Conservation (phyloP, 2,797 vertebrate species). For the Acridotheres tristis region DNA sequence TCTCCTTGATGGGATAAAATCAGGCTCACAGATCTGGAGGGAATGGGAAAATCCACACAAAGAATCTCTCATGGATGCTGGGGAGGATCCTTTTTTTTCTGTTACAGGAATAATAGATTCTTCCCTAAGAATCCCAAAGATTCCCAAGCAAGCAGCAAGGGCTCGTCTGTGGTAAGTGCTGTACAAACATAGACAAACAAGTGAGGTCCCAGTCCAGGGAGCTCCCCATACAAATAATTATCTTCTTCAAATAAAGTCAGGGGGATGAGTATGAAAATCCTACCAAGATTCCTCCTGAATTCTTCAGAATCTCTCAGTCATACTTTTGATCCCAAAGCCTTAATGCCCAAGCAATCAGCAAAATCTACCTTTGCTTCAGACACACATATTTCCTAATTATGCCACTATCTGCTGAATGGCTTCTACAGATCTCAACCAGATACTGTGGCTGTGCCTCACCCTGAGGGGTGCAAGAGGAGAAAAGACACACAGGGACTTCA, state of each 20-base stretch:
- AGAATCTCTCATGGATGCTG: background rate
- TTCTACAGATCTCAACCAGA: background rate
- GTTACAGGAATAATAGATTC: background rate
- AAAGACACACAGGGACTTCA: background rate
- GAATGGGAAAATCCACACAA: background rate
- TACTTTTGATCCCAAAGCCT: background rate
- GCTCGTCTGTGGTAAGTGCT: background rate
- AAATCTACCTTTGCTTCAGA: background rate
- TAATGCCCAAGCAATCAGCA: background rate
- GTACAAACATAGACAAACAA: background rate
- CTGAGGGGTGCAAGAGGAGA: background rate
- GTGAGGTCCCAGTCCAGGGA: background rate
- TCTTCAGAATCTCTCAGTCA: background rate
- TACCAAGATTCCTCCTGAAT: background rate
- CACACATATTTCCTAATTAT: background rate
- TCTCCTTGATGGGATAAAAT: background rate
- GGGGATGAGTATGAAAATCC: background rate
- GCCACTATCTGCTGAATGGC: background rate
- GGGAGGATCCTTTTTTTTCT: background rate
- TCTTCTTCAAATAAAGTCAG: background rate
- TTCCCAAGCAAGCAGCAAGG: background rate
- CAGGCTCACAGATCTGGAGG: background rate
- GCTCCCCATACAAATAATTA: background rate
- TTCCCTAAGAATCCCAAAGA: background rate
- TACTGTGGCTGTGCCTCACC: background rate